Evolutionary conservation across 2,113 vertebrate genomes (phyloP), one percentile per base, ranked within the genome.

Genomic region (Monopterus albus): DNA sequence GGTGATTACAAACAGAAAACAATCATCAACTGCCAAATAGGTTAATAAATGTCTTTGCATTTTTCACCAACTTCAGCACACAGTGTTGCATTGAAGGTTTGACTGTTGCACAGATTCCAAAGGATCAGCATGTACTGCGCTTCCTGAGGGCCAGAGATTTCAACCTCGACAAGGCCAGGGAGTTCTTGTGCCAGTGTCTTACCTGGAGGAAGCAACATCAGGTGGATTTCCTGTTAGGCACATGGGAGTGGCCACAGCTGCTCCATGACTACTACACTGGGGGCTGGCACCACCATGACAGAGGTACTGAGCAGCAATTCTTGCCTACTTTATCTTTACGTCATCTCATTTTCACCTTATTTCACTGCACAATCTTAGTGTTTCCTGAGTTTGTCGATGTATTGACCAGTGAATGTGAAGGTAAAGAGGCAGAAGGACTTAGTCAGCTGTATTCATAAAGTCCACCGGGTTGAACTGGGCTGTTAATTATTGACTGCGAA

Each of bases 181-280:
- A 99, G 89, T 88, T 95, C 53, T 69, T 99, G 83, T 97, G 96
- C 62, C 97, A 99, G 88, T 98, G 96, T 0, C 87, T 99, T 38
- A 97, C 95, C 0, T 99, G 98, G 98, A 94, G 97, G 31, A 99
- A 97, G 79, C 96, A 98, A 72, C 95, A 98, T 82, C 96, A 99
- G 84, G 95, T 99, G 13, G 97, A 99, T 72, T 97, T 96, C 75
- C 93, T 99, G 64, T 82, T 98, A 1, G 95, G 97, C 43, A 95
- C 96, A 2, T 99, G 97, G 97, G 92, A 87, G 38, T 91, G 92
- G 3, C 96, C 97, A 0, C 95, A 95, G 2, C 95, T 96, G 18
- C 94, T 99, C 1, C 95, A 94, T 31, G 96, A 98, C 79, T 97
- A 95, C 82, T 98, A 96, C 52, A 94, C 95, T 0, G 97, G 96